phyloP scores from a whole-genome alignment of 2,113 vertebrate species.

The Etheostoma spectabile region DNA sequence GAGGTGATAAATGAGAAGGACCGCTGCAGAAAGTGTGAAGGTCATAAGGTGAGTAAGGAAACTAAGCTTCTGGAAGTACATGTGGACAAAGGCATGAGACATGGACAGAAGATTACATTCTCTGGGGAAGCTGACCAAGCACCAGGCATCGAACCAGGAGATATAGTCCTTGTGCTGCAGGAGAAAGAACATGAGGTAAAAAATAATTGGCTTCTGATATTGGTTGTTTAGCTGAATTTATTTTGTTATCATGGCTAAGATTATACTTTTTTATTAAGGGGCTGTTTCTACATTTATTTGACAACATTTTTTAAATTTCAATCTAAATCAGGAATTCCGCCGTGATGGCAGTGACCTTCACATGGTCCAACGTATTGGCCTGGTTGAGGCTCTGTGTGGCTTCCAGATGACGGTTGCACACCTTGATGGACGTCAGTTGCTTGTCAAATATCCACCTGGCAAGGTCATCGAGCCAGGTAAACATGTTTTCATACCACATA shows the following conservation, averaged over 20 bases:
- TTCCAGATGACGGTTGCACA: slow-evolving; percentile 97
- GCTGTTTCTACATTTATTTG: background rate
- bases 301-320: background rate
- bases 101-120: slow-evolving; percentile 98
- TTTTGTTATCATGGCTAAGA: background rate
- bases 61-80: slow-evolving; percentile 99
- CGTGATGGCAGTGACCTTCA: slow-evolving; percentile 95
- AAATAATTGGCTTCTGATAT: background rate
- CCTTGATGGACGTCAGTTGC: slow-evolving; percentile 94
- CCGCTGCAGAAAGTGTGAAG: slow-evolving; percentile 99
- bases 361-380: slow-evolving; percentile 96
- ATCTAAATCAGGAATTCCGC: slow-evolving; percentile 77
- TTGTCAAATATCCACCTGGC: slow-evolving; percentile 96
- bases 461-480: slow-evolving; percentile 98
- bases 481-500: background rate
- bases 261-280: background rate
- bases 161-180: slow-evolving; percentile 96
- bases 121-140: slow-evolving; percentile 98
- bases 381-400: slow-evolving; percentile 96
- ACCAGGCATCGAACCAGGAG: slow-evolving; percentile 95
- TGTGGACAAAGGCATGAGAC: slow-evolving; percentile 99
- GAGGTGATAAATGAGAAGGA: slow-evolving; percentile 99
- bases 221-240: background rate
- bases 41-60: slow-evolving; percentile 98
- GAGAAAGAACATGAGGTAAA: slow-evolving; percentile 97